phyloP scores from a whole-genome alignment of 2,113 vertebrate species.

The Pimephales promelas region DNA sequence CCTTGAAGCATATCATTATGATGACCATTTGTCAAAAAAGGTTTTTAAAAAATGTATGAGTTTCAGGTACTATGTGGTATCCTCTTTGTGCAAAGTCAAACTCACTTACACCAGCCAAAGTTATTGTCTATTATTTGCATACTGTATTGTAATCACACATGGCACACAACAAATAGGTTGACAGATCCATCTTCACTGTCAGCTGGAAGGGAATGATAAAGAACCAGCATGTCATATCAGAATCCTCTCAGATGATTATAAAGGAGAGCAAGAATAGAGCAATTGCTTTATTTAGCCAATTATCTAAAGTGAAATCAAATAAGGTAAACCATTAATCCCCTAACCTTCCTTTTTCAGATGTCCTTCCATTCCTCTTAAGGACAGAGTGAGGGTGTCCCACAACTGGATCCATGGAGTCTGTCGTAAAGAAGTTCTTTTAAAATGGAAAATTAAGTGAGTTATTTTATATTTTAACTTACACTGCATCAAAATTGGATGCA shows the following conservation, averaged over 20 bases:
- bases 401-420: slow-evolving; percentile 74
- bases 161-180: not conserved
- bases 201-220: not conserved
- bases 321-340: not conserved
- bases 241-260: not conserved
- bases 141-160: not conserved
- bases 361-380: slow-evolving; percentile 72
- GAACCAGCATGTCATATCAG: not conserved
- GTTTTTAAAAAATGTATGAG: too few relatives aligned
- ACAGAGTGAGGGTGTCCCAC: slow-evolving; percentile 72
- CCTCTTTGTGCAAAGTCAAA: too few relatives aligned
- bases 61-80: not conserved
- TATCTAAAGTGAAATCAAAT: not conserved
- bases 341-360: slow-evolving; percentile 65
- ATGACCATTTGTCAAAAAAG: not conserved
- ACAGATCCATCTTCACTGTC: not conserved
- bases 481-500: not conserved
- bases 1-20: not conserved
- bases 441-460: slow-evolving; percentile 77
- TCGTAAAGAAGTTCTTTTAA: slow-evolving; percentile 65
- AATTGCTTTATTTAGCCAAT: not conserved
- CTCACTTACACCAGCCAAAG: not conserved
- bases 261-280: not conserved
- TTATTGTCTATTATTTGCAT: not conserved
- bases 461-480: not conserved